Percentiles rank a stretch among this genome's conserved stretches.
These are phyloP conservation scores for Elephas maximus DNA, from an alignment of 2,113 vertebrate genomes.

Conservation along the genomic window DNA sequence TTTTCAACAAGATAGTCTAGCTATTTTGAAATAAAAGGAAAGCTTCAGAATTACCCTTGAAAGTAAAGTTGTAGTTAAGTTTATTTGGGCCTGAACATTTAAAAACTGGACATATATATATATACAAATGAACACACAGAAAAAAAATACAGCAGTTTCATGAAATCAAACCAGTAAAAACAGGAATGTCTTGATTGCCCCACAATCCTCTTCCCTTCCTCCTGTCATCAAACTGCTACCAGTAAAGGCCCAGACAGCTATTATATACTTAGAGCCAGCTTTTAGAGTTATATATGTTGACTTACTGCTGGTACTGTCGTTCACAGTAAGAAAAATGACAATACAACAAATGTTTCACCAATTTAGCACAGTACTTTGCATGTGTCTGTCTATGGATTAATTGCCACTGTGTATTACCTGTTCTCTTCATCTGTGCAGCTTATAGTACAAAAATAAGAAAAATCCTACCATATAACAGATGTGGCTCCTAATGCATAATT, in stretches of 20 bases:
- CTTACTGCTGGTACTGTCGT: not conserved
- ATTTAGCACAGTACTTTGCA: not conserved
- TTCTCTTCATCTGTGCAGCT: not conserved
- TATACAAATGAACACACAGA: not conserved
- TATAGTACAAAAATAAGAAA: slow-evolving; percentile 41
- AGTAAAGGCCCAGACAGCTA: slow-evolving; percentile 5
- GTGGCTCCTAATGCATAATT: slow-evolving; percentile 18
- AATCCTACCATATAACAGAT: not conserved
- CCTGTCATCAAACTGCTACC: slow-evolving; percentile 18
- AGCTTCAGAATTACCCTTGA: slow-evolving; percentile 65
- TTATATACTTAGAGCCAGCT: not conserved
- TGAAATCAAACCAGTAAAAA: slow-evolving; percentile 48
- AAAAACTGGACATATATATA: slow-evolving; percentile 50
- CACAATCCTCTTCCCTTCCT: not conserved
- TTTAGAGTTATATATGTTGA: not conserved
- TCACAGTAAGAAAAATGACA: slow-evolving; percentile 32
- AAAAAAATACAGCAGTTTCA: slow-evolving; percentile 33
- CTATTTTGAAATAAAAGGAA: not conserved
- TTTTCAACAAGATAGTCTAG: slow-evolving; percentile 27
- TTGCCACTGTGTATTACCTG: not conserved
- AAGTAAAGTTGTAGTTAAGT: slow-evolving; percentile 54
- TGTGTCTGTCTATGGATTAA: not conserved
- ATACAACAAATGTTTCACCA: not conserved
- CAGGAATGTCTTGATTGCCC: not conserved
- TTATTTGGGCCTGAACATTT: slow-evolving; percentile 20